Evolutionary conservation across 2,797 vertebrate species (phyloP).

Genomic region (Coilia nasus): DNA sequence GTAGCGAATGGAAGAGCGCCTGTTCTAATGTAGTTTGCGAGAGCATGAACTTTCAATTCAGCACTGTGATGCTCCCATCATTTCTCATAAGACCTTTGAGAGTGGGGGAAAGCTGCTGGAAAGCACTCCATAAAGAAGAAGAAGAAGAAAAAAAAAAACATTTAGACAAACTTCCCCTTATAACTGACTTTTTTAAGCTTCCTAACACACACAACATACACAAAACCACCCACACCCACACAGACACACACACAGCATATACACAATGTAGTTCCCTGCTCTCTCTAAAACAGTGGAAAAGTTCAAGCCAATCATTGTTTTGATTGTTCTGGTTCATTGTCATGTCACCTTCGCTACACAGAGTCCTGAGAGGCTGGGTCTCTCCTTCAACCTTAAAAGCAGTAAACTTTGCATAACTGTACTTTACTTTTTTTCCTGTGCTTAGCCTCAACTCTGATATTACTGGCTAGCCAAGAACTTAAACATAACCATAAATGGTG

Average conservation of each 20-base stretch:
- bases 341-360: not conserved
- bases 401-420: not conserved
- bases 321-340: not conserved
- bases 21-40: slow-evolving; percentile 6
- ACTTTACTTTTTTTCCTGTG: no score
- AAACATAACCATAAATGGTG: not conserved
- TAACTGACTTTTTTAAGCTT: not conserved
- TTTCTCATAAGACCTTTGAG: not conserved
- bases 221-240: not conserved
- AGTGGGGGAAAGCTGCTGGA: not conserved
- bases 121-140: slow-evolving; percentile 14
- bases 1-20: slow-evolving; percentile 4
- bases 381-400: not conserved
- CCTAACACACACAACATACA: not conserved
- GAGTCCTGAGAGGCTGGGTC: not conserved
- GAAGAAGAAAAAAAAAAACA: not conserved
- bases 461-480: no score
- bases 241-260: no score
- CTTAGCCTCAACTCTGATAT: no score
- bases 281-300: no score
- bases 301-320: not conserved
- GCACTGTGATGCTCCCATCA: not conserved
- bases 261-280: no score
- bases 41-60: slow-evolving; percentile 26
- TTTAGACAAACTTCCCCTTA: not conserved